Percentiles rank a stretch among this genome's conserved stretches.
phyloP scores from a whole-genome alignment of 2,888 invertebrate genomes.

The Lathronympha strigana region DNA sequence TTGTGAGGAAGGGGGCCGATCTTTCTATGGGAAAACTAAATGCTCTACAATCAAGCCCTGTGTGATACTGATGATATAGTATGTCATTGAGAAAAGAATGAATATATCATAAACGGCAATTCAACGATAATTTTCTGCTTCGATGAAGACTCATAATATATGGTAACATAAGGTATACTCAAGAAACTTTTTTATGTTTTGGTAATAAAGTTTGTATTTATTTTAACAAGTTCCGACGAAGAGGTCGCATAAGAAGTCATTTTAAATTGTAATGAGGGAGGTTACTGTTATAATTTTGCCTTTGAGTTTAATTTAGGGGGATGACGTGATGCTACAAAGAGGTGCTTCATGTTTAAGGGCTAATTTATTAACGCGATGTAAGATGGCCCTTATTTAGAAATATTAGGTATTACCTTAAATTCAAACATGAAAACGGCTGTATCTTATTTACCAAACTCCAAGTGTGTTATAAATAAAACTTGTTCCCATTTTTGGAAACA shows the following conservation, averaged over 20 bases:
- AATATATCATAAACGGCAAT: constrained; percentile 12
- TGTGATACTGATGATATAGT: constrained; percentile 13
- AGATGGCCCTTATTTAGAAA: not conserved
- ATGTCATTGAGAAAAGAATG: constrained; percentile 7
- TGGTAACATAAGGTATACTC: not conserved
- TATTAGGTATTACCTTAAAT: not conserved
- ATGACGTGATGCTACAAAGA: constrained; percentile 6
- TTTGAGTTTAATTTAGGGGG: constrained; percentile 4
- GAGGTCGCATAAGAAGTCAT: not conserved
- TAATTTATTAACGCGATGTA: constrained; percentile 5
- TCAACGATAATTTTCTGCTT: constrained; percentile 22
- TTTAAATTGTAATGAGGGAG: constrained; percentile 13
- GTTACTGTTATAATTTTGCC: constrained; percentile 7
- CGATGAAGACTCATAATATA: constrained; percentile 4
- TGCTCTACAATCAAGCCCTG: constrained; percentile 24
- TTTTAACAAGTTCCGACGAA: not conserved
- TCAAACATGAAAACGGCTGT: not conserved
- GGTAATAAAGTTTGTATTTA: not conserved
- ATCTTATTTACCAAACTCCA: not conserved
- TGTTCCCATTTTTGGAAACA: too few species aligned
- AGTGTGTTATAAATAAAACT: too few species aligned
- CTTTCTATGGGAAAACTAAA: constrained; percentile 21
- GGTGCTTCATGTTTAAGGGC: not conserved
- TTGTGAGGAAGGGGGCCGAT: constrained; percentile 23
- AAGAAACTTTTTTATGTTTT: not conserved